These are phyloP conservation scores for Gouania willdenowi DNA, from an alignment of 2,797 vertebrate species.

Conservation along the genomic window DNA sequence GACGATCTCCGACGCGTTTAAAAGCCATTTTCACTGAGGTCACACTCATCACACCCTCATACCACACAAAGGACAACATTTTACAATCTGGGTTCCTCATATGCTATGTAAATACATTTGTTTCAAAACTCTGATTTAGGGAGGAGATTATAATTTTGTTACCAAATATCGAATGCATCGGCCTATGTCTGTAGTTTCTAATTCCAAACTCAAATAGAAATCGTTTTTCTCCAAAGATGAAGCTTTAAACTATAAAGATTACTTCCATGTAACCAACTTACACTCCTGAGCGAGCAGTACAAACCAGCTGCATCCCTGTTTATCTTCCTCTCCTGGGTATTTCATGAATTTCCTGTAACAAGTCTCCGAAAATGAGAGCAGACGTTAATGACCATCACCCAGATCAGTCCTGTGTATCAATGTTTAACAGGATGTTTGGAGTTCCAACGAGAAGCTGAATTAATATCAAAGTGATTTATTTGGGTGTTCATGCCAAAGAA, in stretches of 20 bases:
- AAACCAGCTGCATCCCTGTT: neutral
- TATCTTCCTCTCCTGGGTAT: neutral
- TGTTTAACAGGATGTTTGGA: constrained; percentile 2
- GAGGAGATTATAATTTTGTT: too few relatives aligned
- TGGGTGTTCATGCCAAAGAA: constrained; percentile 5
- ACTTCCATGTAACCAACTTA: too few relatives aligned
- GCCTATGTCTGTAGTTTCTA: too few relatives aligned
- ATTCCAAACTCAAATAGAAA: too few relatives aligned
- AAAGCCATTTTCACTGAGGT: constrained; percentile 7
- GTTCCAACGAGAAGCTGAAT: neutral
- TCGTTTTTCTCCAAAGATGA: too few relatives aligned
- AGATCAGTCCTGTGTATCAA: neutral
- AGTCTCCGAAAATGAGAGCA: constrained; percentile 3
- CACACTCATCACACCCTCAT: constrained; percentile 4
- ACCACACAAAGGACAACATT: too few relatives aligned
- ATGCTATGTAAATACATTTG: too few relatives aligned
- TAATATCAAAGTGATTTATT: neutral
- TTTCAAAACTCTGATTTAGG: too few relatives aligned
- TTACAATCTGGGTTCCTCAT: too few relatives aligned
- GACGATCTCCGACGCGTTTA: constrained; percentile 23
- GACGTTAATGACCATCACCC: neutral
- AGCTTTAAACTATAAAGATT: too few relatives aligned
- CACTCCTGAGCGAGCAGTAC: too few relatives aligned
- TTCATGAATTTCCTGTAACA: neutral
- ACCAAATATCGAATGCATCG: too few relatives aligned